Conservation (phyloP, 2,113 vertebrate species). For the Caloenas nicobarica region DNA sequence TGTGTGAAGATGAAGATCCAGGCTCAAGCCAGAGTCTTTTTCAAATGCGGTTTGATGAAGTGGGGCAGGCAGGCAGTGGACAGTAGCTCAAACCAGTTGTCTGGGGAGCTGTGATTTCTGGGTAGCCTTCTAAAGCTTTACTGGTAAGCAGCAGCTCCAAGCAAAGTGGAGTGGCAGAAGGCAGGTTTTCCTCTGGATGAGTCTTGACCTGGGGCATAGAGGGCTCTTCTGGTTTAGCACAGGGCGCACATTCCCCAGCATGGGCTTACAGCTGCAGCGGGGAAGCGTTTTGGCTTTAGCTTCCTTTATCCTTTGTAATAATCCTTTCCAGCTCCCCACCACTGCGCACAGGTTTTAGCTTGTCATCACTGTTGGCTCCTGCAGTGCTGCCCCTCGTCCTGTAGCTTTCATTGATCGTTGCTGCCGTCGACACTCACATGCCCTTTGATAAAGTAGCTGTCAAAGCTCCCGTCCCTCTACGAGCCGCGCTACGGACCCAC, state of each 20-base stretch:
- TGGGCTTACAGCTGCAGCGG: not conserved
- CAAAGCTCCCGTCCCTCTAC: not conserved
- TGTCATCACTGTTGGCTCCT: not conserved
- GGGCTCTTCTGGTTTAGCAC: not conserved
- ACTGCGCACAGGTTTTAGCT: not conserved
- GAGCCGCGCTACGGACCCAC: not conserved
- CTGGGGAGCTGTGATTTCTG: not conserved
- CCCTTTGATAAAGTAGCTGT: not conserved
- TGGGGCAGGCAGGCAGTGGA: not conserved
- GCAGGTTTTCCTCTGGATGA: not conserved
- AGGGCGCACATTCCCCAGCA: not conserved
- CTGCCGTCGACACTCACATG: not conserved
- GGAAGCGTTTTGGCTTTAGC: not conserved
- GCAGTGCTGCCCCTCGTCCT: not conserved
- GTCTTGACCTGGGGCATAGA: not conserved
- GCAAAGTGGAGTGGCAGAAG: not conserved
- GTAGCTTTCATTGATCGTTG: constrained; percentile 10
- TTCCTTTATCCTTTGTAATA: not conserved
- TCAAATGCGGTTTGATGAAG: not conserved
- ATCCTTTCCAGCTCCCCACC: not conserved
- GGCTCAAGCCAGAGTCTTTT: not conserved
- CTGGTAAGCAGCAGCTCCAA: not conserved
- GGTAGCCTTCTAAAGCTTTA: not conserved
- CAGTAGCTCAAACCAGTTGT: not conserved
- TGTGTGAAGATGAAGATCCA: not conserved